Evolutionary conservation across 2,888 invertebrate genomes (phyloP).

Genomic region (Venustoraphidia nigricollis): DNA sequence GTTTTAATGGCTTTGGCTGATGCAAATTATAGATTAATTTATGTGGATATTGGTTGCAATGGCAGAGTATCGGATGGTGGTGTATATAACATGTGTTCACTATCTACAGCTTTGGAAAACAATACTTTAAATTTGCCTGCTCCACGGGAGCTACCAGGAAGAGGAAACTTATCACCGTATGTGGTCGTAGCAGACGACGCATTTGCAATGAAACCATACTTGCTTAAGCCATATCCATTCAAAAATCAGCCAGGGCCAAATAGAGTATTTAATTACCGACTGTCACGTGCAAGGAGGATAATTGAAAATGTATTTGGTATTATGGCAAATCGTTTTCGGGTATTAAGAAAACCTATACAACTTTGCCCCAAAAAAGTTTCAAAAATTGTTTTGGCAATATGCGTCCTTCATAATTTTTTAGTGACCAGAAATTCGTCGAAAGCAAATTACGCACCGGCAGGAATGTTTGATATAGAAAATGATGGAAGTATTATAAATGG

Average conservation of each 20-base stretch:
- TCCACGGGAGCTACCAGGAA: constrained; percentile 11
- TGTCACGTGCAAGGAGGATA: constrained; percentile 13
- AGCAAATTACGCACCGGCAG: too few relatives aligned
- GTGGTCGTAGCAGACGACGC: constrained; percentile 18
- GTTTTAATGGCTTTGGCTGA: constrained; percentile 16
- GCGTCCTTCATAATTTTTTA: constrained; percentile 12
- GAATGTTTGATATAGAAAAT: too few relatives aligned
- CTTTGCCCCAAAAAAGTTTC: constrained; percentile 9
- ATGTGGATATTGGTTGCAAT: constrained; percentile 15
- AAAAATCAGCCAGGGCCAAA: constrained; percentile 7
- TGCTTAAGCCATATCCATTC: constrained; percentile 16
- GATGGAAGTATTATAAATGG: too few relatives aligned
- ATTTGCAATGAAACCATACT: constrained; percentile 14
- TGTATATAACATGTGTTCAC: constrained; percentile 13
- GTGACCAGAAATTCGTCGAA: neutral
- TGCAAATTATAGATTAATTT: constrained; percentile 14
- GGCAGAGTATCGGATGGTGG: constrained; percentile 16
- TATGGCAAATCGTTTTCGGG: constrained; percentile 14
- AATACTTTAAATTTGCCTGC: constrained; percentile 15
- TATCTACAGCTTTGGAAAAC: constrained; percentile 10
- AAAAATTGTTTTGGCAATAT: constrained; percentile 10
- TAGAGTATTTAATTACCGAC: constrained; percentile 11
- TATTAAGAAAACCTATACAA: constrained; percentile 14
- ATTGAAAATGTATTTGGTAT: constrained; percentile 12
- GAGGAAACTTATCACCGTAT: constrained; percentile 12